phyloP scores from a whole-genome alignment of 2,113 vertebrate species.

The Bostrychus sinensis region DNA sequence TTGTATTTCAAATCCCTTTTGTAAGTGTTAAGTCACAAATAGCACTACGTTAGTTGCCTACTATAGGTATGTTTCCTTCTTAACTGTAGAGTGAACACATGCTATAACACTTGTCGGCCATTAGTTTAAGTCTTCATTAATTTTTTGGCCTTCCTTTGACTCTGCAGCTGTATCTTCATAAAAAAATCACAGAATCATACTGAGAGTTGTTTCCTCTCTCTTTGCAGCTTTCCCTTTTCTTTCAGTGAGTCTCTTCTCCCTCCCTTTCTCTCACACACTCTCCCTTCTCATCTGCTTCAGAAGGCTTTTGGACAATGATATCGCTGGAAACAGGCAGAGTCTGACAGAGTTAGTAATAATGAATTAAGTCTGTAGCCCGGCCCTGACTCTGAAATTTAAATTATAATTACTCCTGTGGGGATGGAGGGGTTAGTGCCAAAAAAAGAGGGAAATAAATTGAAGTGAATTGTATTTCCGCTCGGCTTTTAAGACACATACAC shows the following conservation, averaged over 20 bases:
- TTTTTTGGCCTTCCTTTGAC: constrained; percentile 30
- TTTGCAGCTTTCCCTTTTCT: not conserved
- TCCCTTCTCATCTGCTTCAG: constrained; percentile 78
- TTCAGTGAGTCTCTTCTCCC: constrained; percentile 23
- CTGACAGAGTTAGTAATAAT: constrained; percentile 79
- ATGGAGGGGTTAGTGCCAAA: constrained; percentile 81
- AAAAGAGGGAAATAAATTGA: constrained; percentile 79
- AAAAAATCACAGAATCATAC: constrained; percentile 78
- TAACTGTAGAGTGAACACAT: too few relatives aligned
- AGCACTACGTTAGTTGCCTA: constrained; percentile 14
- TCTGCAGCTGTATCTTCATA: constrained; percentile 76
- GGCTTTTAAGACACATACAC: constrained; percentile 74
- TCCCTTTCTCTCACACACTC: constrained; percentile 57
- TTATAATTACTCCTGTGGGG: constrained; percentile 82
- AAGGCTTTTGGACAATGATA: constrained; percentile 78
- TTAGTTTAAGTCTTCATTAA: constrained; percentile 15
- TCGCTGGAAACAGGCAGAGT: constrained; percentile 75
- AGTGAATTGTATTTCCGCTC: constrained; percentile 77
- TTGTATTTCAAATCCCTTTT: too few relatives aligned
- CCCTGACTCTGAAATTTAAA: constrained; percentile 85
- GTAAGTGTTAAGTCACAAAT: too few relatives aligned
- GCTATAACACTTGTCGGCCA: constrained; percentile 38
- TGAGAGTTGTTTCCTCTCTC: constrained; percentile 44
- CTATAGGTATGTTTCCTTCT: too few relatives aligned
- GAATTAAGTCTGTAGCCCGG: constrained; percentile 81